Base-by-base conservation (phyloP, 1,140 invertebrate genomes). In the Danaus melanippus region DNA sequence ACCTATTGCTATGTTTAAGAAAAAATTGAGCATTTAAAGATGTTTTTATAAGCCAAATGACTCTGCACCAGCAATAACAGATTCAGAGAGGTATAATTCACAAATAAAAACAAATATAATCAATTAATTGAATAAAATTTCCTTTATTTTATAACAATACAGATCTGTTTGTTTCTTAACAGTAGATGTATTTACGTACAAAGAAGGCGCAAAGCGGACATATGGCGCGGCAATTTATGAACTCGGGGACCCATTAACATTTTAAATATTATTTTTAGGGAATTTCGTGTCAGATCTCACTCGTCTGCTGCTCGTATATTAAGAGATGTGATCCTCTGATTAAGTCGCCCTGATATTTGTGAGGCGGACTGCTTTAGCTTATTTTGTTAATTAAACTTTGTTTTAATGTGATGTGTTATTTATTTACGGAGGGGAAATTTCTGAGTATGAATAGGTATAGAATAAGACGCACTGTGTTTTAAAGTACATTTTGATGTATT, bases 261-360 rank as follows among this genome's bases (percentile, higher is more conserved):
- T 84, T 86, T 86, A 86, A 86, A 86, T 86, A 86, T 86, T 84
- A 86, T 86, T 86, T 84, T 84, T 86, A 84, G 84, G 84, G 84
- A 86, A 86, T 86, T 82, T 73, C 76, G 81, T 84, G 81, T 84
- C 84, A 84, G 81, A 84, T 86, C 84, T 84, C 84, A 81, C 76
- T 86, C 81, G 79, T 73, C 81, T 75, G 56, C 70, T 68, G 74
- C 66, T 74, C 74, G 76, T 84, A 82, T 84, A 79, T 86, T 79
- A 81, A 71, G 77, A 86, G 81, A 86, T 84, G 79, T 73, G 79
- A 84, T 86, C 79, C 73, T 74, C 78, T 86, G 81, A 86, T 86
- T 86, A 86, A 76, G 81, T 70, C 70, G 57, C 66, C 66, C 69
- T 68, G 68, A 81, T 81, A 74, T 79, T 77, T 76, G 69, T 74